phyloP scores from a whole-genome alignment of 2,797 vertebrate species.

The Acrossocheilus fasciatus region DNA sequence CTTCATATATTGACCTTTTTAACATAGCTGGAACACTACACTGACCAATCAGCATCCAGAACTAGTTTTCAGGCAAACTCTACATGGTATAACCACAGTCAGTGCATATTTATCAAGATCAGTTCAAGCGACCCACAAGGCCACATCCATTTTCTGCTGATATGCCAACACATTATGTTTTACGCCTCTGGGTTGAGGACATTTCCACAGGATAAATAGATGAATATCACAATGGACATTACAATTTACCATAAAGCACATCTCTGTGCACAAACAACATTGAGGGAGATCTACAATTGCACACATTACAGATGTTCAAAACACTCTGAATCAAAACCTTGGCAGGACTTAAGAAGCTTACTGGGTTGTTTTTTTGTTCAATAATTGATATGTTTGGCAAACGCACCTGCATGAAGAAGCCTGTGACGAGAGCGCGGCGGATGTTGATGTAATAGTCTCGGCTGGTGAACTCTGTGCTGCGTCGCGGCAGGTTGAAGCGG shows the following conservation, averaged over 20 bases:
- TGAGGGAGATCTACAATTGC: background rate
- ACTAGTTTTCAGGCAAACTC: background rate
- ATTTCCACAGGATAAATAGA: background rate
- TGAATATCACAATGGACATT: background rate
- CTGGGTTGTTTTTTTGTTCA: background rate
- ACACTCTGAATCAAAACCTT: background rate
- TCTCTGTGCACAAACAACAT: background rate
- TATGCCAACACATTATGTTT: background rate
- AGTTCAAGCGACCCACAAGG: background rate
- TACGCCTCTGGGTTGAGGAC: background rate
- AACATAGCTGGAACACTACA: background rate
- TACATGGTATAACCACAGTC: background rate
- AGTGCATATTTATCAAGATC: background rate
- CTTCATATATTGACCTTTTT: background rate
- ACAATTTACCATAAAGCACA: background rate
- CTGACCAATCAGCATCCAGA: background rate
- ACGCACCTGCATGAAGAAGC: slow-evolving; percentile 97
- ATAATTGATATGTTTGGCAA: background rate
- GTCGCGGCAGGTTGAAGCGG: slow-evolving; percentile 94
- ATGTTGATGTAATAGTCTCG: slow-evolving; percentile 97
- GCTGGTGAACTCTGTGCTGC: slow-evolving; percentile 96
- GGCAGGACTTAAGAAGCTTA: background rate
- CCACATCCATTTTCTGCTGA: background rate
- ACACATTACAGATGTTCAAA: background rate
- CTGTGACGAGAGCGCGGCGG: slow-evolving; percentile 93